Evolutionary conservation across 2,797 vertebrate genomes (phyloP).

Genomic region (Kryptopterus vitreolus): DNA sequence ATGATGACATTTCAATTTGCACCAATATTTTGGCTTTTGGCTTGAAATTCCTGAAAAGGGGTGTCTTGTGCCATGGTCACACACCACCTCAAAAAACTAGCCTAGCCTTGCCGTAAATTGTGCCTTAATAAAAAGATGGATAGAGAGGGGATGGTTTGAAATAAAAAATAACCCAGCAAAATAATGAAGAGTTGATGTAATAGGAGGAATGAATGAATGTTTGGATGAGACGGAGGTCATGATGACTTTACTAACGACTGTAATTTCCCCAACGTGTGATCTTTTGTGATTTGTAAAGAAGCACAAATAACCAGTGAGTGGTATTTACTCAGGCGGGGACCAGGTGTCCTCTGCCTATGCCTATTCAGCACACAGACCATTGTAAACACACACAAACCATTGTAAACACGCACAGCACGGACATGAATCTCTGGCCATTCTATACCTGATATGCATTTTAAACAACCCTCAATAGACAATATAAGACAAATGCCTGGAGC

Average conservation of each 20-base stretch:
- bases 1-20: neutral
- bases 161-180: neutral
- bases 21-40: neutral
- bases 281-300: constrained; percentile 41
- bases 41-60: neutral
- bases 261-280: constrained; percentile 26
- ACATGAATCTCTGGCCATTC: constrained; percentile 19
- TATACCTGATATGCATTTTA: constrained; percentile 65
- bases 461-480: constrained; percentile 47
- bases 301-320: constrained; percentile 26
- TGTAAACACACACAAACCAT: constrained; percentile 9
- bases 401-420: neutral
- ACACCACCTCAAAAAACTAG: neutral
- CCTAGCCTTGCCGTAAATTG: neutral
- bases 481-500: constrained; percentile 11
- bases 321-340: constrained; percentile 40
- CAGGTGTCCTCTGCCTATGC: constrained; percentile 23
- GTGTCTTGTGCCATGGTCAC: neutral
- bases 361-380: constrained; percentile 33
- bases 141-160: neutral
- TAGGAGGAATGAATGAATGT: neutral
- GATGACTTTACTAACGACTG: constrained; percentile 40
- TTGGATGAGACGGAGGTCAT: constrained; percentile 1
- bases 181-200: constrained; percentile 4
- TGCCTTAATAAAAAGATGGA: neutral